Evolutionary conservation across 2,888 invertebrate genomes (phyloP).

Genomic region (Caenorhabditis wallacei): DNA sequence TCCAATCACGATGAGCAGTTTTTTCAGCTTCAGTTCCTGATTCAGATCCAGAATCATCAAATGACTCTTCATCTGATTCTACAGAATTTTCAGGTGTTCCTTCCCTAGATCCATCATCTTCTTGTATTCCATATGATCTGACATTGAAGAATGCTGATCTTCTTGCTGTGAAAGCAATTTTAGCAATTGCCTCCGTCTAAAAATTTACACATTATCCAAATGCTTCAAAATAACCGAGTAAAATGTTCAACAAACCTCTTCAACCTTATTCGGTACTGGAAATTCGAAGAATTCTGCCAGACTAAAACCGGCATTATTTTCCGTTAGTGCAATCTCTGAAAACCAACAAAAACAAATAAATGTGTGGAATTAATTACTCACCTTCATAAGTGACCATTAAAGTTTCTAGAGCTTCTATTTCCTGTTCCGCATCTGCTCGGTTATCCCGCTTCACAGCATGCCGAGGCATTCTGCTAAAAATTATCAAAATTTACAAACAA

Average conservation of each 20-base stretch:
- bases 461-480: constrained; percentile 22
- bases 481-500: not conserved
- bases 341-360: not conserved
- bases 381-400: constrained; percentile 48
- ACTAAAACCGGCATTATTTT: not conserved
- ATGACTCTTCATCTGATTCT: not conserved
- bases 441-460: constrained; percentile 6
- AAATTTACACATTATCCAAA: too few species aligned
- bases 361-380: constrained; percentile 3
- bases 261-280: constrained; percentile 47
- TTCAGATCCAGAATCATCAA: not conserved
- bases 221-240: too few species aligned
- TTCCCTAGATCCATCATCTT: not conserved
- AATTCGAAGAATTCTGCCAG: constrained; percentile 5
- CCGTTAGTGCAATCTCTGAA: constrained; percentile 27
- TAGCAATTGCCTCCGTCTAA: constrained; percentile 9
- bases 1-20: constrained; percentile 20
- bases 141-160: constrained; percentile 7
- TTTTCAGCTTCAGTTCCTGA: constrained; percentile 7
- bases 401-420: not conserved
- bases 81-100: not conserved
- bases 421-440: constrained; percentile 9
- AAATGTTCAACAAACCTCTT: constrained; percentile 30
- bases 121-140: not conserved
- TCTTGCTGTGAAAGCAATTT: not conserved